Base-by-base conservation (phyloP, 2,113 vertebrate species). In the Pristiophorus japonicus region DNA sequence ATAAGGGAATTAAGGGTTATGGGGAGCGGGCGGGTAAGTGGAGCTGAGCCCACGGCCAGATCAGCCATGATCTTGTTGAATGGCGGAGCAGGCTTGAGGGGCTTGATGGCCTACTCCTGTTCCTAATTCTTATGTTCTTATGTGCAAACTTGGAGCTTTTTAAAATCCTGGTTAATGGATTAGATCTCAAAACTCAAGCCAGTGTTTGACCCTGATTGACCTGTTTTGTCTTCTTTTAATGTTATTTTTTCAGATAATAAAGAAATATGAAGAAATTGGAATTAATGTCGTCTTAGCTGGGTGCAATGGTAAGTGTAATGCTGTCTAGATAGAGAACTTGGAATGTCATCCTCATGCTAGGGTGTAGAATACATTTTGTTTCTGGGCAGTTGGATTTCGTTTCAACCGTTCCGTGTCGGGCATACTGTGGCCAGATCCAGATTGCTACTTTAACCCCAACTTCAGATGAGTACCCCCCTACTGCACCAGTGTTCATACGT, bases 301-400 rank as follows among this genome's bases (percentile, higher is more conserved):
- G 96, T 99, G 99, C 96, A 99, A 97, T 95, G 97, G 99, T 99
- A 96, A 98, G 98, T 97, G n/a, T 73, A 30, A 66, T 38, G n/a
- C 63, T 65, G n/a, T 45, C 22, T 22, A 22, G 16, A 38, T 63
- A 22, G 5, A 0, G 12, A 38, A 42, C 38, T 88, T 88, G 30
- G 16, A 67, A 67, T 94, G 47, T 34, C 92, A 67, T 6, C 18
- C 24, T 38, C 27, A 4, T 65, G 62, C 34, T n/a, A 10, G 18
- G 6, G 22, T 67, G 24, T 66, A n/a, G 4, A 63, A 38, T 65
- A 47, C 6, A 38, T 24, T 93, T 63, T 65, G 16, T 14, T 30
- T 51, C 12, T 59, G 30, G 55, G 10, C 5, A 45, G 42, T 81
- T 81, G 18, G 78, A 16, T 91, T 91, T n/a, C 34, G 11, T n/a